These are phyloP conservation scores for Antheraea assamensis DNA, from an alignment of 2,888 invertebrate genomes.

Conservation along the genomic window DNA sequence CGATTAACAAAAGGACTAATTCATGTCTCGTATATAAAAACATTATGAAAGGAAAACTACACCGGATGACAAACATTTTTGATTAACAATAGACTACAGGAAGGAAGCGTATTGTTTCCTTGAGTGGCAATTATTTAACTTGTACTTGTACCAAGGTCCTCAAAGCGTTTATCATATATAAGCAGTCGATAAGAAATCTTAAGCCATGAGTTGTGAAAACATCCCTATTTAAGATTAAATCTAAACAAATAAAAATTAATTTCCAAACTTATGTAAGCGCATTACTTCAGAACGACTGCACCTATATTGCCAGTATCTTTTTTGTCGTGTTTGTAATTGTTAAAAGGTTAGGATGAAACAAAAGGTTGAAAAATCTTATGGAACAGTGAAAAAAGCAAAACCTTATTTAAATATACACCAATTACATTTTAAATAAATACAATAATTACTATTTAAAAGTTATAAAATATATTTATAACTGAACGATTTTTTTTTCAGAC, in stretches of 20 bases:
- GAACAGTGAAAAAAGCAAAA: too few species aligned
- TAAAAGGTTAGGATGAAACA: too few species aligned
- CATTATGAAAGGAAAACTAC: not conserved
- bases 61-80: constrained; percentile 8
- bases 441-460: too few species aligned
- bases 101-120: constrained; percentile 14
- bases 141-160: not conserved
- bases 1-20: not conserved
- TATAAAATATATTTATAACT: not conserved
- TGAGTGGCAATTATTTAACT: constrained; percentile 6
- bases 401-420: too few species aligned
- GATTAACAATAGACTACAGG: constrained; percentile 13
- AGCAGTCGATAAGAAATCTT: not conserved
- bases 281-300: too few species aligned
- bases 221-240: not conserved
- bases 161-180: not conserved
- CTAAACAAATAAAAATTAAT: too few species aligned
- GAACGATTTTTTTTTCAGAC: constrained; percentile 62
- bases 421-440: too few species aligned
- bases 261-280: too few species aligned
- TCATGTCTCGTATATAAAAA: not conserved
- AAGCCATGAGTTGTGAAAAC: not conserved
- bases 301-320: too few species aligned
- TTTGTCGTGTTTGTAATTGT: too few species aligned
- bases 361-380: too few species aligned